phyloP scores from a whole-genome alignment of 2,113 vertebrate species.

The Myrmecophaga tridactyla region DNA sequence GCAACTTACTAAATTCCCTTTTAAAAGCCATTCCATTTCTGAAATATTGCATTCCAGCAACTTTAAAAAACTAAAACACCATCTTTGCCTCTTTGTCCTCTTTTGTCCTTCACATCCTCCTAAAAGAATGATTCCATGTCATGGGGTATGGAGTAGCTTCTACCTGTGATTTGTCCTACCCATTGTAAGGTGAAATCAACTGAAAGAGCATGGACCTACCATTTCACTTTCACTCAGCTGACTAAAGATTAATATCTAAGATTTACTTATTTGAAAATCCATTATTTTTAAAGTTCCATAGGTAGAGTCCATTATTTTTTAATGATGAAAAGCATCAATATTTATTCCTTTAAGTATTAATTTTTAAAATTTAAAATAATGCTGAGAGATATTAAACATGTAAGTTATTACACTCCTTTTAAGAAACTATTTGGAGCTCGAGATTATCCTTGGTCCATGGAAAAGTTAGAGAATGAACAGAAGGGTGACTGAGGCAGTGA shows the following conservation, averaged over 20 bases:
- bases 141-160: neutral
- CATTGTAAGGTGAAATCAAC: neutral
- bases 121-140: neutral
- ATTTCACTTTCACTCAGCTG: neutral
- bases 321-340: neutral
- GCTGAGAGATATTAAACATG: neutral
- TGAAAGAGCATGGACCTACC: neutral
- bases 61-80: too few relatives aligned
- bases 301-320: too few relatives aligned
- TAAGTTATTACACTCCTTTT: too few relatives aligned
- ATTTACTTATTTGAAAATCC: neutral
- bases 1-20: too few relatives aligned
- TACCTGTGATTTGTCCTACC: neutral
- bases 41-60: too few relatives aligned
- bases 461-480: too few relatives aligned
- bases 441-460: too few relatives aligned
- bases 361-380: constrained; percentile 32
- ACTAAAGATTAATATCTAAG: neutral
- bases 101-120: neutral
- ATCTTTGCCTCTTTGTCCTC: neutral
- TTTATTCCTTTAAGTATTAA: neutral
- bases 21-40: too few relatives aligned
- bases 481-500: too few relatives aligned
- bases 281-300: too few relatives aligned
- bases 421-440: too few relatives aligned